phyloP scores from a whole-genome alignment of 2,888 invertebrate species.

The Sinodicranocentrus sp. region DNA sequence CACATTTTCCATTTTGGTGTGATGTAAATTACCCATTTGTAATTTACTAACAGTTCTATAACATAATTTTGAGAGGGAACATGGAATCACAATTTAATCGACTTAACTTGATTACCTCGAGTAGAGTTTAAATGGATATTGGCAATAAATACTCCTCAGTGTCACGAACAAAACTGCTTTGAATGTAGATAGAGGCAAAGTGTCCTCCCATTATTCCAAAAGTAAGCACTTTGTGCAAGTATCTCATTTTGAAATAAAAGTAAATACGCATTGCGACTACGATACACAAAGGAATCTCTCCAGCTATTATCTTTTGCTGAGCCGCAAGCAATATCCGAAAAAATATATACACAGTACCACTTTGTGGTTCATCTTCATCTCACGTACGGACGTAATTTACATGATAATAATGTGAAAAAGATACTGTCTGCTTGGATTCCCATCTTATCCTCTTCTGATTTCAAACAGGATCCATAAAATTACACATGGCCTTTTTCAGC shows the following conservation, averaged over 20 bases:
- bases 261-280: too few species aligned
- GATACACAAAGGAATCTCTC: too few species aligned
- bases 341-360: constrained; percentile 42
- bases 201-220: too few species aligned
- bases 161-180: constrained; percentile 41
- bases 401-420: constrained; percentile 48
- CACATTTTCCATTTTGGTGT: neutral
- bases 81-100: constrained; percentile 61
- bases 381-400: constrained; percentile 58
- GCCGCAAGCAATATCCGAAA: constrained; percentile 43
- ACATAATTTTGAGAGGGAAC: constrained; percentile 42
- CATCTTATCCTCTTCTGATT: constrained; percentile 40
- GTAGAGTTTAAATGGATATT: constrained; percentile 56
- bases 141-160: constrained; percentile 64
- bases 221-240: too few species aligned
- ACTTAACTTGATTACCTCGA: constrained; percentile 61
- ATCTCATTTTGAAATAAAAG: too few species aligned
- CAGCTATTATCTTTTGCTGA: constrained; percentile 17
- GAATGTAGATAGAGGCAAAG: neutral
- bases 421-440: constrained; percentile 1
- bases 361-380: constrained; percentile 52
- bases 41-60: too few species aligned
- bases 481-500: constrained; percentile 18
- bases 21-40: neutral
- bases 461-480: constrained; percentile 25